Evolutionary conservation across 1,140 invertebrate species (phyloP).

Genomic region (Antheraea mylitta): DNA sequence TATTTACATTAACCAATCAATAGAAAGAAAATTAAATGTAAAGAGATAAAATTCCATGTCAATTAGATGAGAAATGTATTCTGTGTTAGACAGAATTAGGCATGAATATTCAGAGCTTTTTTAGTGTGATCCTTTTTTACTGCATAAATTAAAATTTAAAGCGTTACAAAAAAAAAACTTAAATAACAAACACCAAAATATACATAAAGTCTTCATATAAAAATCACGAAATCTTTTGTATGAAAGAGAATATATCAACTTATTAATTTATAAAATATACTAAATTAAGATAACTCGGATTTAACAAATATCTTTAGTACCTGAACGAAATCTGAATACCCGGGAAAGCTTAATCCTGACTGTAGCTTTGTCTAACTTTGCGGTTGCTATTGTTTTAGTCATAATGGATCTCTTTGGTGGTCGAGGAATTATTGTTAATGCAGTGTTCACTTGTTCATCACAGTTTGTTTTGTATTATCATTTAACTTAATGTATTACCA

Average conservation of each 20-base stretch:
- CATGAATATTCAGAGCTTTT: too few relatives aligned
- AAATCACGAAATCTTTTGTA: too few relatives aligned
- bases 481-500: not conserved
- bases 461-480: not conserved
- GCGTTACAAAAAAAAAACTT: too few relatives aligned
- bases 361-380: conserved; percentile 48
- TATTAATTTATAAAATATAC: not conserved
- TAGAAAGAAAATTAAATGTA: too few relatives aligned
- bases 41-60: too few relatives aligned
- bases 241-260: not conserved
- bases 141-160: too few relatives aligned
- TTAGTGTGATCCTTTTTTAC: too few relatives aligned
- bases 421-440: not conserved
- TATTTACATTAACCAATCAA: too few relatives aligned
- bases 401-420: conserved; percentile 45
- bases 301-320: not conserved
- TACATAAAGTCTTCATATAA: too few relatives aligned
- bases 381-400: conserved; percentile 53
- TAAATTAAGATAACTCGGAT: not conserved
- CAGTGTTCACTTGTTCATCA: not conserved
- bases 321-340: conserved; percentile 30
- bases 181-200: too few relatives aligned
- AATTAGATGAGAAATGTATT: too few relatives aligned
- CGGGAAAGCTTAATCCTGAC: conserved; percentile 45
- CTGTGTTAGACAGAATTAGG: too few relatives aligned